Evolutionary conservation across 2,888 invertebrate genomes (phyloP), one percentile per base, ranked within the genome.

Genomic region (Brenthis hecate): DNA sequence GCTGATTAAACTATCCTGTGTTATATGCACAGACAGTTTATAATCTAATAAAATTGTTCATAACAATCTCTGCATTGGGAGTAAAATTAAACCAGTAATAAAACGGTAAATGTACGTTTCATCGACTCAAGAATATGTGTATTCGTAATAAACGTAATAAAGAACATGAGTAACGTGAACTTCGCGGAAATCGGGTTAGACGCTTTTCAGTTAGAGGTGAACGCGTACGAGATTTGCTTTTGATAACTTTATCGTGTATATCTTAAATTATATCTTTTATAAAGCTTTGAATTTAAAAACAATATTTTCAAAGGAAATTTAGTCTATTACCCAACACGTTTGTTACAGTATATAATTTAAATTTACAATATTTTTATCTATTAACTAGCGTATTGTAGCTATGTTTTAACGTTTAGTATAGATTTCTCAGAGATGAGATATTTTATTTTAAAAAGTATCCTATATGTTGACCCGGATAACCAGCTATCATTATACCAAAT

Each of bases 111-210:
- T 19, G 51, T 32, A 13, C 6, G 19, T 13, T 32, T 48, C 32
- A 65, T 51, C 48, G 32, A 56, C 51, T 51, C 19, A 28, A 54
- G 48, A 66, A 60, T 32, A 16, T 48, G 13, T 54, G 23, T 48
- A 19, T 57, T 53, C 43, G 19, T 43, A 23, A 57, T 28, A 57
- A 23, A 57, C 32, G 32, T 60, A 28, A 66, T 54, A 60, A 48
- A 66, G 54, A 48, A 55, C 16, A 66, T 28, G 58, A 48, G 28
- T 1, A 55, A 50, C 14, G 60, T 36, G 28, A 54, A 66, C 61
- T 55, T 50, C 47, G 13, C 13, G 19, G 51, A 57, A 68, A 16
- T 32, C 48, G 32, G 47, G 43, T 13, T 43, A 48, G 19, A 66
- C 56, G 23, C 63, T 57, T 68, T 43, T 43, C 53, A 54, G 14